Evolutionary conservation across 2,113 vertebrate species (phyloP), one percentile per base, ranked within the genome.

Genomic region (Parus major): DNA sequence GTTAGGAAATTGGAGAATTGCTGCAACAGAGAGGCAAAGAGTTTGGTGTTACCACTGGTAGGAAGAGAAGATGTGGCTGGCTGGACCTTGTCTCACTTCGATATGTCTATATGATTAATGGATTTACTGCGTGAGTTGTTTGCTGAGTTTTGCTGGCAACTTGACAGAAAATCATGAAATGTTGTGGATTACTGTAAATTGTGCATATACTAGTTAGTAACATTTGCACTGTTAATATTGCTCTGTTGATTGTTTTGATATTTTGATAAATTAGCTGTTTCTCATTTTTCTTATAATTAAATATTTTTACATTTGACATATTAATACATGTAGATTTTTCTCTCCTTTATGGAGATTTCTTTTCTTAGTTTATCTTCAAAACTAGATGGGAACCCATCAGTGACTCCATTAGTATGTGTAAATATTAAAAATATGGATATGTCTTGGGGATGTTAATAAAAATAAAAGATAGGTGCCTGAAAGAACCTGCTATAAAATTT

Each of bases 21-120:
- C 98, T 99, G 71, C 99, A 99, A 94, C 98, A 87, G 20, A 98
- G 99, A 75, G 99, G 99, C 77, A 98, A 99, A 96, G 99, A 99
- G 90, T 98, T 99, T 86, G 99, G 99, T 52, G 99, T 99, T 96
- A 99, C 99, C 81, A 99, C 99, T 15, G 99, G 99, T 82, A 98
- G 99, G 87, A 99, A 99, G 97, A 98, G 99, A 95, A 98, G 99
- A 96, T 99, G 99, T 78, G 99, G 99, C 96, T 99, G 99, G 99
- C 97, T 99, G 97, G 99, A 99, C 96, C 98, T 99, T 29, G 98
- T 99, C 94, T 98, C 98, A 92, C 98, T 99, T 92, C 99, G 98
- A 98, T 99, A 99, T 17, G 99, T 99, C 76, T 99, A 99, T 93
- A 99, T 99, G 99, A 99, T 99, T 86, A 99, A 99, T 83, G 99